Conservation (phyloP, 1,140 invertebrate genomes). For the Drosophila serrata region DNA sequence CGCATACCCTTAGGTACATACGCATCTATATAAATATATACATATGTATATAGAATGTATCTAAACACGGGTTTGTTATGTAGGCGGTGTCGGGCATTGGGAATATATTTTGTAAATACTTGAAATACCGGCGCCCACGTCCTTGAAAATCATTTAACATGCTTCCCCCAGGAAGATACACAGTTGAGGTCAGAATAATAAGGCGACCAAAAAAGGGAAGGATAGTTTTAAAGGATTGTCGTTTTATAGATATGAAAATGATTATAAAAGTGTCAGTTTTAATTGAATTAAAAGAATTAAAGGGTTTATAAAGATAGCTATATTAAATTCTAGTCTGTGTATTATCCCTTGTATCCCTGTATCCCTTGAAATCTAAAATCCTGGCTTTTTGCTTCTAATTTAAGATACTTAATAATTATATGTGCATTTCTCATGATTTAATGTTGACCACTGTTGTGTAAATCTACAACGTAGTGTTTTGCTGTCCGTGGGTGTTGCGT, state of each 20-base stretch:
- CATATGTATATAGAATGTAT: conserved; percentile 5
- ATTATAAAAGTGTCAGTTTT: not conserved
- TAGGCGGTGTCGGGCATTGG: conserved; percentile 28
- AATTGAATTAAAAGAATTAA: not conserved
- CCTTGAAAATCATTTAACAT: conserved; percentile 68
- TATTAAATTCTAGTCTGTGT: not conserved
- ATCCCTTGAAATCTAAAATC: not conserved
- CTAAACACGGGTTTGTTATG: conserved; percentile 15
- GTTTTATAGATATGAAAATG: no score
- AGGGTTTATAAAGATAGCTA: no score
- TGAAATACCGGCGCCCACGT: conserved; percentile 68
- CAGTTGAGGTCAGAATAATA: conserved; percentile 21
- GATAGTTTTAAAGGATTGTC: no score
- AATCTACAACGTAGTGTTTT: conserved; percentile 26
- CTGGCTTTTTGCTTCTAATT: not conserved
- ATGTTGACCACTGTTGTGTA: conserved; percentile 13
- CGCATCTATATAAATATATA: not conserved
- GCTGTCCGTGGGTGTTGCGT: conserved; percentile 8
- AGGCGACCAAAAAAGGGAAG: not conserved
- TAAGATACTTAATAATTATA: no score
- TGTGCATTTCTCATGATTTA: conserved; percentile 10
- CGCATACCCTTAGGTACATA: conserved; percentile 23
- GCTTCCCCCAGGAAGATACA: conserved; percentile 17
- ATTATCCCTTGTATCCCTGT: not conserved
- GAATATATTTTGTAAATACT: conserved; percentile 66